Percentiles rank a stretch among this genome's conserved stretches.
These are phyloP conservation scores for Sminthurinus aureus DNA, from an alignment of 2,888 invertebrate genomes.

Conservation along the genomic window DNA sequence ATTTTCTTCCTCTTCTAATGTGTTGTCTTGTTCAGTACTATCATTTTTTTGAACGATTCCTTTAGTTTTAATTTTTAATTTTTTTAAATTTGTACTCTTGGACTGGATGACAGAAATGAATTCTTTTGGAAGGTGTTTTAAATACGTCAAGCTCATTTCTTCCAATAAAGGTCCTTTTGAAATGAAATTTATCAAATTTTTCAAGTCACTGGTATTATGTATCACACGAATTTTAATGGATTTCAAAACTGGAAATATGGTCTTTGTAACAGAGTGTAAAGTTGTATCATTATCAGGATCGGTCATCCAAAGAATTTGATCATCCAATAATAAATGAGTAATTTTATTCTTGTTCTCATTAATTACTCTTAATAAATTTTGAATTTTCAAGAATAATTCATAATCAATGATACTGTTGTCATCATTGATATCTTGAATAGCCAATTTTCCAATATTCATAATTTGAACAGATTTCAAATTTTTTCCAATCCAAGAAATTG, in stretches of 20 bases:
- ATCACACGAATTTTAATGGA: background rate
- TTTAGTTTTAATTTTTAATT: background rate
- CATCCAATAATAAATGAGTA: background rate
- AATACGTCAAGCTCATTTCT: background rate
- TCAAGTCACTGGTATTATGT: background rate
- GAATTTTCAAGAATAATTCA: conserved; percentile 12
- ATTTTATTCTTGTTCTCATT: conserved; percentile 5
- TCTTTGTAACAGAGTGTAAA: background rate
- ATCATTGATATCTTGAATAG: background rate
- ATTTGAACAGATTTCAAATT: conserved; percentile 10
- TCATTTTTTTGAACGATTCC: background rate
- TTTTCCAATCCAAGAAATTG: background rate
- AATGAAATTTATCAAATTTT: background rate
- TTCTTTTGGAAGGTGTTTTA: conserved; percentile 3
- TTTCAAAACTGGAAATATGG: background rate
- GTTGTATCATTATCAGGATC: background rate
- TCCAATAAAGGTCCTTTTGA: background rate
- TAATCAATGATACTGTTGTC: background rate
- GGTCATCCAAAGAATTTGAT: conserved; percentile 9
- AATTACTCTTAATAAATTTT: conserved; percentile 10
- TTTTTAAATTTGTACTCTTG: background rate
- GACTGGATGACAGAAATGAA: background rate
- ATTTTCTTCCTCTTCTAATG: too few species aligned
- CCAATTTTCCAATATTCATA: background rate
- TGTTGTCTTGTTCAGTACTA: too few species aligned